These are phyloP conservation scores for Chunga burmeisteri DNA, from an alignment of 2,113 vertebrate species.

Conservation along the genomic window DNA sequence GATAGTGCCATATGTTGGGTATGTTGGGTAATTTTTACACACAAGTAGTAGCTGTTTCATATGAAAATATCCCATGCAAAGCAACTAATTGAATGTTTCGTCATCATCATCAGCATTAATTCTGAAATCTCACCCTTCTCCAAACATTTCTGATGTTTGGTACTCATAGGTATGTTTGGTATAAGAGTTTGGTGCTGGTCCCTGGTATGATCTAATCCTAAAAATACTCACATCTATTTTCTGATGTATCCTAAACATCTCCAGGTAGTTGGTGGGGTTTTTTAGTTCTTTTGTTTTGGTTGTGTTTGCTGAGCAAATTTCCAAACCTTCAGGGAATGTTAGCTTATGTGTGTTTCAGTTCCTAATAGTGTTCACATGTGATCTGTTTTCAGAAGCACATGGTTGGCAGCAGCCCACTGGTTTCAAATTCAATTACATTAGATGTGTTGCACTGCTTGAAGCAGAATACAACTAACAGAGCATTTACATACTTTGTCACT, in stretches of 20 bases:
- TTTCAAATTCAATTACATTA: conserved; percentile 18
- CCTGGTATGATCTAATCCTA: neutral
- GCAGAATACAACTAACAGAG: neutral
- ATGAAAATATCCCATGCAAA: neutral
- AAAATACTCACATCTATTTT: neutral
- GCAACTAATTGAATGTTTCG: neutral
- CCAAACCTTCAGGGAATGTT: neutral
- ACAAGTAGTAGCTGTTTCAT: neutral
- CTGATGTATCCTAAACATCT: neutral
- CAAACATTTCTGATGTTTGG: neutral
- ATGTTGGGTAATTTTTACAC: neutral
- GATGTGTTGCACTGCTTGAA: neutral
- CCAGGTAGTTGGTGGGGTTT: accelerated
- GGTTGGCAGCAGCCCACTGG: neutral
- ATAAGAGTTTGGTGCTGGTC: neutral
- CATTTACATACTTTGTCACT: neutral
- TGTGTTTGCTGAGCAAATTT: neutral
- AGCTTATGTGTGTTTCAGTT: conserved; percentile 4
- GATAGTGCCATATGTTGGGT: neutral
- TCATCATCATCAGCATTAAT: neutral
- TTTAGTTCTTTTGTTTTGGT: neutral
- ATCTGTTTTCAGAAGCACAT: neutral
- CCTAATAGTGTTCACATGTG: neutral
- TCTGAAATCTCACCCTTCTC: neutral
- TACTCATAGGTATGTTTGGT: neutral